Percentiles rank a stretch among this genome's conserved stretches.
These are phyloP conservation scores for Mantis religiosa DNA, from an alignment of 2,888 invertebrate genomes.

Conservation along the genomic window DNA sequence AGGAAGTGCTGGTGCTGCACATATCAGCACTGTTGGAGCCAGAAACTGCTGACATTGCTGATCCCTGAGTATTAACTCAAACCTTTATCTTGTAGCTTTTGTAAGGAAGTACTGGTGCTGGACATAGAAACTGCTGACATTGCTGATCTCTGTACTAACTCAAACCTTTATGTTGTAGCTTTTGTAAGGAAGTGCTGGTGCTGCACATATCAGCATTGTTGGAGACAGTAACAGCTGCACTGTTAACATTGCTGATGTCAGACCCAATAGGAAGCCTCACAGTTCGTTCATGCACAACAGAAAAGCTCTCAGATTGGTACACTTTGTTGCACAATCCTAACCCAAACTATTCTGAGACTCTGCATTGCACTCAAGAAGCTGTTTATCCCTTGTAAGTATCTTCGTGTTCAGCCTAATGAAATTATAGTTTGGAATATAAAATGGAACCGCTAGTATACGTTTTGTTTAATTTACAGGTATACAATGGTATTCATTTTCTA, in stretches of 20 bases:
- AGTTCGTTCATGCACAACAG: conserved; percentile 74
- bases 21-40: too few species aligned
- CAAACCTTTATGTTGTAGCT: conserved; percentile 45
- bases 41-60: too few species aligned
- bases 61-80: too few species aligned
- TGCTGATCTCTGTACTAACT: conserved; percentile 7
- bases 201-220: conserved; percentile 78
- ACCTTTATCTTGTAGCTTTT: too few species aligned
- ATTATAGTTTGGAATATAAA: too few species aligned
- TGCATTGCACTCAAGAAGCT: conserved; percentile 96
- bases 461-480: conserved; percentile 59
- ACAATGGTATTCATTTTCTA: conserved; percentile 90
- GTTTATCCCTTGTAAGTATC: conserved; percentile 84
- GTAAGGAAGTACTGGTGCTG: too few species aligned
- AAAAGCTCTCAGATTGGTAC: conserved; percentile 91
- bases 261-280: conserved; percentile 75
- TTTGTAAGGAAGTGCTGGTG: conserved; percentile 68
- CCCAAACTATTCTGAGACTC: conserved; percentile 80
- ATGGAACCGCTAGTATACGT: neutral
- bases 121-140: neutral
- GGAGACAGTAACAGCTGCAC: conserved; percentile 72
- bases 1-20: too few species aligned
- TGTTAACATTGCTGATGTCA: conserved; percentile 72
- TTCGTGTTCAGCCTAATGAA: neutral
- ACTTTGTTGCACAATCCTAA: conserved; percentile 91